Conservation (phyloP, 1,140 invertebrate species). For the Spodoptera frugiperda region DNA sequence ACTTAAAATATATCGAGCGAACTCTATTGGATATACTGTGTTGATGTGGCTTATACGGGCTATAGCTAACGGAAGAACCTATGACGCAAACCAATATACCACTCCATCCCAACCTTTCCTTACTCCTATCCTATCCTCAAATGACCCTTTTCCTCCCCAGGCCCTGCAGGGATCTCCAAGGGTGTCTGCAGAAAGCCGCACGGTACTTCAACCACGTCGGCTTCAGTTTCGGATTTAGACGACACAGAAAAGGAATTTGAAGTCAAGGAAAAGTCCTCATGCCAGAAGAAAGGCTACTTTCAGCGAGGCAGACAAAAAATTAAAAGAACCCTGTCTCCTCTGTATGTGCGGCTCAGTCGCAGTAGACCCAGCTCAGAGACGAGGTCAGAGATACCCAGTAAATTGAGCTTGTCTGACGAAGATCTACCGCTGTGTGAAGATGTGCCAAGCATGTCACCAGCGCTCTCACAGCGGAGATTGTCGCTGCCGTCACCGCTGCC, state of each 20-base stretch:
- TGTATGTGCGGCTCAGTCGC: background rate
- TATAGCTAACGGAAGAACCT: too few relatives aligned
- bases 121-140: constrained; percentile 5
- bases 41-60: too few relatives aligned
- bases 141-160: background rate
- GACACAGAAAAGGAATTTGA: background rate
- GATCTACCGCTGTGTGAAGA: background rate
- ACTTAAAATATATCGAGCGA: background rate
- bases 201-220: background rate
- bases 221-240: too few relatives aligned
- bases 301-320: background rate
- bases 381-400: background rate
- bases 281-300: background rate
- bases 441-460: background rate
- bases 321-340: background rate
- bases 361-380: background rate
- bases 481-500: too few relatives aligned
- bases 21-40: background rate
- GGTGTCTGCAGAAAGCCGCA: background rate
- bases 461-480: too few relatives aligned
- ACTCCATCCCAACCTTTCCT: background rate
- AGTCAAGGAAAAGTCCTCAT: background rate
- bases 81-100: background rate
- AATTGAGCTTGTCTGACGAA: background rate
- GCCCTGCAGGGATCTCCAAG: background rate